These are phyloP conservation scores for Falco naumanni DNA, from an alignment of 2,797 vertebrate genomes.

Conservation along the genomic window DNA sequence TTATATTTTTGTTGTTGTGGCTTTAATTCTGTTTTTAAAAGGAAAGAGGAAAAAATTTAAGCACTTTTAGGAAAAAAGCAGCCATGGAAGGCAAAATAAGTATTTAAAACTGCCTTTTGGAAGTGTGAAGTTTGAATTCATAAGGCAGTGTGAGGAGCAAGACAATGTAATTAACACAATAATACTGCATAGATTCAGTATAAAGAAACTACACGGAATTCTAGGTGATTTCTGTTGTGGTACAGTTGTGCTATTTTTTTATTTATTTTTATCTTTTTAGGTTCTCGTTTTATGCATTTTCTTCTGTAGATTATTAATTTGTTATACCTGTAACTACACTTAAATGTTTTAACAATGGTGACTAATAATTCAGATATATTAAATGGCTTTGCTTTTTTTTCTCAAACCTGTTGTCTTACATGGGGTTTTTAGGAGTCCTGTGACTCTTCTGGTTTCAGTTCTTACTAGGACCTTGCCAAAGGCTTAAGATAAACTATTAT, in stretches of 20 bases:
- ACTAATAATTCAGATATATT: background rate
- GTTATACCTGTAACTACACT: background rate
- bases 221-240: background rate
- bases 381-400: background rate
- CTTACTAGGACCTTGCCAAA: background rate
- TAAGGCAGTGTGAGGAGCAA: background rate
- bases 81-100: background rate
- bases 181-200: background rate
- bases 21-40: background rate
- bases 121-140: background rate
- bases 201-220: background rate
- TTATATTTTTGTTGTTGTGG: background rate
- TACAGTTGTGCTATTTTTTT: background rate
- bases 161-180: background rate
- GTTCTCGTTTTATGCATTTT: background rate
- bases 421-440: background rate
- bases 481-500: background rate
- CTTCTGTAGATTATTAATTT: background rate
- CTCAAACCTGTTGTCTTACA: background rate
- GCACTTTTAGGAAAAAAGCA: background rate
- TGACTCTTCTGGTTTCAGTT: background rate
- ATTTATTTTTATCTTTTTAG: background rate
- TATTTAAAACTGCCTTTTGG: background rate
- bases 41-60: background rate
- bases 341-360: rapidly evolving